Evolutionary conservation across 2,797 vertebrate genomes (phyloP), one percentile per base, ranked within the genome.

Genomic region (Psittacula echo): DNA sequence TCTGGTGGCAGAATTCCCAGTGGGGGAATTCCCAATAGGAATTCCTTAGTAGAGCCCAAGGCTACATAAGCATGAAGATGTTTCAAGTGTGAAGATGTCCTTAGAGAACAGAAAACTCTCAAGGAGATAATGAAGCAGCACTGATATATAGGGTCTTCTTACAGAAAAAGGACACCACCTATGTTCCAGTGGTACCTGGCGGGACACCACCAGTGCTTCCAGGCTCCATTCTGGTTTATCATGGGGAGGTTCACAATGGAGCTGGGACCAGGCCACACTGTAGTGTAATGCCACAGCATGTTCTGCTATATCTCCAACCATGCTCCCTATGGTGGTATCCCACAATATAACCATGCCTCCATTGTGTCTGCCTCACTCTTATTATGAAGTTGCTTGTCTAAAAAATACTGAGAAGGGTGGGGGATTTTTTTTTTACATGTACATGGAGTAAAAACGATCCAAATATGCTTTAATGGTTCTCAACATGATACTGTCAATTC

Each of bases 401-500:
- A 78, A 74, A 66, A 88, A 86, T 92, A 47, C 53, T 29, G 79
- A 66, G 64, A 72, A 91, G 89, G 87, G 70, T 34, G 79, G 85
- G 74, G 94, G 13, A 39, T 3, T n/a, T 83, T 91, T 91, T 47
- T 45, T 20, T 3, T n/a, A 39, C 65, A 22, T 72, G 65, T 58
- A 68, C 70, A 90, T 8, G 50, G 44, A 67, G 41, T 75, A 76
- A 88, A 94, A 96, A 10, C 82, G 91, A 82, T 88, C 80, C 83
- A 95, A 90, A 82, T 88, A 93, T n/a, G n/a, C 93, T 93, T 90
- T 95, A 95, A 91, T 96, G 94, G 89, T 90, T 96, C 95, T 93
- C 95, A 90, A 93, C 91, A 64, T 50, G 95, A 93, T 94, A 90
- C 85, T 94, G 95, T 96, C 95, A 96, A 58, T 96, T 94, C 93